These are phyloP conservation scores for Dendrolimus punctatus DNA, from an alignment of 1,140 invertebrate species.

Conservation along the genomic window DNA sequence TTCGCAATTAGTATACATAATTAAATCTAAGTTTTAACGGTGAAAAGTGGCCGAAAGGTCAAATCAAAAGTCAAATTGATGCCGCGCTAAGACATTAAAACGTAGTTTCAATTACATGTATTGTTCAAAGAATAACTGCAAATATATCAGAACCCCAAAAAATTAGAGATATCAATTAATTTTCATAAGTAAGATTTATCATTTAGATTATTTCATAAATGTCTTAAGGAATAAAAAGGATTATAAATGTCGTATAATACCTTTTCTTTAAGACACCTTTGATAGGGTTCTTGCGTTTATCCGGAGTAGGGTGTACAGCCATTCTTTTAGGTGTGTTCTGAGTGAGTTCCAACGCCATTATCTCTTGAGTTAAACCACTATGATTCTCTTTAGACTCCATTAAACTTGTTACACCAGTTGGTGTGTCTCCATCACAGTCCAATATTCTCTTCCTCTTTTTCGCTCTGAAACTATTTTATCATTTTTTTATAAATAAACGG, in stretches of 20 bases:
- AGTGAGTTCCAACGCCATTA: constrained; percentile 69
- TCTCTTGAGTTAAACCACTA: constrained; percentile 80
- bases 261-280: constrained; percentile 74
- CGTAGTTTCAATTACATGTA: no score
- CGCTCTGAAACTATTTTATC: constrained; percentile 54
- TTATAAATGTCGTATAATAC: constrained; percentile 21
- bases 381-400: constrained; percentile 55
- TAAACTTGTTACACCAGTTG: constrained; percentile 52
- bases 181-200: not conserved
- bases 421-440: constrained; percentile 57
- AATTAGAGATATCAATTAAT: not conserved
- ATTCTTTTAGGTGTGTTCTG: constrained; percentile 75
- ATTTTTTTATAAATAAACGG: no score
- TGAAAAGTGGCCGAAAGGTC: no score
- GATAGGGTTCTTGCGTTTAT: constrained; percentile 70
- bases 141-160: no score
- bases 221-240: constrained; percentile 1
- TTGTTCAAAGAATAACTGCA: no score
- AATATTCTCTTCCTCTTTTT: constrained; percentile 74
- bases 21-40: no score
- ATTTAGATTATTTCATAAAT: not conserved
- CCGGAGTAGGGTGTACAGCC: constrained; percentile 60
- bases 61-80: no score
- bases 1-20: no score
- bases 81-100: no score